Evolutionary conservation across 2,888 invertebrate genomes (phyloP), one percentile per base, ranked within the genome.

Genomic region (Leucophenga maculata): DNA sequence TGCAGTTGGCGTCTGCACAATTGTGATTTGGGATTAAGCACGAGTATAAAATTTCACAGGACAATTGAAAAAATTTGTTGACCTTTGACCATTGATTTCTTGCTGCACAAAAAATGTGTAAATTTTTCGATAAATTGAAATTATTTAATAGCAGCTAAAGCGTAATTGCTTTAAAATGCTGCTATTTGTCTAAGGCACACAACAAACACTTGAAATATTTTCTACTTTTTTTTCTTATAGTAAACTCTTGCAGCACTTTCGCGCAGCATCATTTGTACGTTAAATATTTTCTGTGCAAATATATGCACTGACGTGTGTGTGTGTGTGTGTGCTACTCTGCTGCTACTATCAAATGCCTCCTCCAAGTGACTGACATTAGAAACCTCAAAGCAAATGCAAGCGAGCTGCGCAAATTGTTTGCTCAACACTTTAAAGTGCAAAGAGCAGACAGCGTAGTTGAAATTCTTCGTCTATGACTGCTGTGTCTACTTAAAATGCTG

Each of bases 1-100:
- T 26, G 26, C 26, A 26, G 26, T n/a, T 50, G 50, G n/a, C 50
- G 50, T 18, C 62, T 60, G 60, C 39, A n/a, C 80, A 80, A 82
- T 82, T 80, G 82, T 82, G 80, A 82, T 82, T 82, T 81, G 80
- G 80, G 80, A 82, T 81, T 82, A 82, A 78, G 80, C 78, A 74
- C 73, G 72, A 62, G 14, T 3, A n/a, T 22, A 44, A 39, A 18
- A 44, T 48, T 46, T 46, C 16, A 72, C 78, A 82, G 79, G 82
- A 79, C 80, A 81, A 81, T 81, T 81, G 80, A 80, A 81, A 82
- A 81, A 82, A 81, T 81, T 80, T 64, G 48, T 78, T 82, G 80
- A 81, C 80, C 80, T 81, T 81, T 82, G 80, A n/a, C n/a, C 80
- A 81, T 82, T 81, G 80, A 82, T 81, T 81, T 78, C 16, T 50